Evolutionary conservation across 2,797 vertebrate species (phyloP).

Genomic region (Salmo trutta): DNA sequence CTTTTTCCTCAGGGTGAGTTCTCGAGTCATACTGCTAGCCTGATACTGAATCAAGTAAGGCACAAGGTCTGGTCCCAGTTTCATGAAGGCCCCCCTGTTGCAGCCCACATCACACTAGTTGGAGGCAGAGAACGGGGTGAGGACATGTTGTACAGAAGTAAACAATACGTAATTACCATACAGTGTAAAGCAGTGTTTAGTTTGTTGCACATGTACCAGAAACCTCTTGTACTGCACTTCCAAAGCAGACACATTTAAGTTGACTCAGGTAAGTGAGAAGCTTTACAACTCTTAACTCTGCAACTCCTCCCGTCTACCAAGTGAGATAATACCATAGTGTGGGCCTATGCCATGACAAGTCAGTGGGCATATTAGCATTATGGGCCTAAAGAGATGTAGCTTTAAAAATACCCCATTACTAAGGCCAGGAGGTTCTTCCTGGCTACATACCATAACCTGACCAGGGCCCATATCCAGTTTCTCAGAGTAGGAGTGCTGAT

Average conservation of each 20-base stretch:
- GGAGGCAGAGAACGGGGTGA: conserved; percentile 82
- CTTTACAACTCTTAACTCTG: not conserved
- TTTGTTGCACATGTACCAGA: not conserved
- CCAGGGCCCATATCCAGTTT: no score
- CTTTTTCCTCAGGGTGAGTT: conserved; percentile 88
- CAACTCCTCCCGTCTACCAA: not conserved
- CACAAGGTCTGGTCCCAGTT: conserved; percentile 86
- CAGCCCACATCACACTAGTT: conserved; percentile 96
- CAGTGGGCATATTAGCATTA: not conserved
- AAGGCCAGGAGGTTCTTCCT: no score
- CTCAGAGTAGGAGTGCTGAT: no score
- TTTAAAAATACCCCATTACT: not conserved
- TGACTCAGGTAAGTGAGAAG: not conserved
- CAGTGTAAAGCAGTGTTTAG: not conserved
- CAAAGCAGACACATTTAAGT: not conserved
- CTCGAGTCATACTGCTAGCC: conserved; percentile 83
- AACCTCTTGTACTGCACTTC: not conserved
- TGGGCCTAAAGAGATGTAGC: not conserved
- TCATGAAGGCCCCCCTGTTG: conserved; percentile 92
- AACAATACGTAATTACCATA: not conserved
- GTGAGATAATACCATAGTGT: not conserved
- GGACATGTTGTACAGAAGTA: conserved; percentile 61
- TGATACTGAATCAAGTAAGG: conserved; percentile 93
- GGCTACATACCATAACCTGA: no score
- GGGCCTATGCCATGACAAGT: not conserved